Percentiles rank a stretch among this genome's conserved stretches.
Conservation (phyloP, 2,888 invertebrate genomes). For the Encarsia formosa region DNA sequence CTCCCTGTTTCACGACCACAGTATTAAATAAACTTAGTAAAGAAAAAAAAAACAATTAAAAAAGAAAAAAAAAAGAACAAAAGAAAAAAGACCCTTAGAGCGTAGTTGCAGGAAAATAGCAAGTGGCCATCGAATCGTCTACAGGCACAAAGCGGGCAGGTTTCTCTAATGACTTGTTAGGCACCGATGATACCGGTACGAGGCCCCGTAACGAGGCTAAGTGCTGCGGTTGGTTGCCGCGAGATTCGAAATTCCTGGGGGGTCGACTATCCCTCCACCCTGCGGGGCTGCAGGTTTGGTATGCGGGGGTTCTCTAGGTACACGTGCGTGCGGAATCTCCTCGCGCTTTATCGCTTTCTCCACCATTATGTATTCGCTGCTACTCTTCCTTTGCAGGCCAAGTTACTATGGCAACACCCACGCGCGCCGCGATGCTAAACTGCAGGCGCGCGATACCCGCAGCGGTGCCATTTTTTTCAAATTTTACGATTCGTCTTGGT, state of each 20-base stretch:
- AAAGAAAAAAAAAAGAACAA: conserved; percentile 5
- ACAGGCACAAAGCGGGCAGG: conserved; percentile 20
- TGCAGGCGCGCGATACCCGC: no score
- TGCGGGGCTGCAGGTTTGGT: no score
- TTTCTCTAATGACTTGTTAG: conserved; percentile 45
- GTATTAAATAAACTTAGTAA: no score
- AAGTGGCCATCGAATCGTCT: neutral
- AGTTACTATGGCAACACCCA: conserved; percentile 48
- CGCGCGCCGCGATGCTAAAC: conserved; percentile 32
- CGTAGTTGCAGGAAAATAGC: neutral
- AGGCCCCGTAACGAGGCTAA: conserved; percentile 36
- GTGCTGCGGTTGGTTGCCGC: conserved; percentile 35
- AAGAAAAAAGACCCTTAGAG: conserved; percentile 14
- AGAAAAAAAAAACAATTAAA: conserved; percentile 6
- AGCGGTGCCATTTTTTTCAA: no score
- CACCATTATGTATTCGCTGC: conserved; percentile 35
- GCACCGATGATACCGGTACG: conserved; percentile 34
- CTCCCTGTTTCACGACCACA: no score
- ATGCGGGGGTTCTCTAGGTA: conserved; percentile 17
- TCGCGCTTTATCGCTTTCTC: conserved; percentile 33
- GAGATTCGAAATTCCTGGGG: conserved; percentile 29
- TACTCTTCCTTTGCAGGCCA: conserved; percentile 32
- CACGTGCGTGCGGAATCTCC: conserved; percentile 8
- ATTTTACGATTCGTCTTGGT: no score
- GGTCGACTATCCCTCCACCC: no score